Evolutionary conservation across 1,140 invertebrate species (phyloP).

Genomic region (Sitodiplosis mosellana): DNA sequence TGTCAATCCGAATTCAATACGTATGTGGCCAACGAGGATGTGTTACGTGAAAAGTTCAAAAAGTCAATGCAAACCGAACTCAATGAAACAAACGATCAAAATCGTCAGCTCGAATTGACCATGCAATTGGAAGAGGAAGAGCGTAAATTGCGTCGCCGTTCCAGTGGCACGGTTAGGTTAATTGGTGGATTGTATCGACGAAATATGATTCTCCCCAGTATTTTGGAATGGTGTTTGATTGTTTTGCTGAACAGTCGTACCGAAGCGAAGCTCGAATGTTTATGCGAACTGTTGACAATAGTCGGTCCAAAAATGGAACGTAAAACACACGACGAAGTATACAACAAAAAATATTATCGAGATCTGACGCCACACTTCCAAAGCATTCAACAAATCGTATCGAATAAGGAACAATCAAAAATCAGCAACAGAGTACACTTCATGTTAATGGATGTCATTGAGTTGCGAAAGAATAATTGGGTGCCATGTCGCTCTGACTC

Average conservation of each 20-base stretch:
- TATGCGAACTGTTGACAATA: conserved; percentile 79
- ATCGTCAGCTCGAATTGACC: conserved; percentile 25
- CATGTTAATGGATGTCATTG: conserved; percentile 89
- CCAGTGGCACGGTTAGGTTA: conserved; percentile 71
- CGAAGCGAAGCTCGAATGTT: conserved; percentile 82
- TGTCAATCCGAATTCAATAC: conserved; percentile 21
- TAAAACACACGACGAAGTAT: neutral
- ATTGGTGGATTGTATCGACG: conserved; percentile 79
- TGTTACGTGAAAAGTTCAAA: conserved; percentile 18
- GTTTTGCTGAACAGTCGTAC: conserved; percentile 52
- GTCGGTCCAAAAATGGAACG: conserved; percentile 35
- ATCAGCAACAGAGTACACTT: conserved; percentile 57
- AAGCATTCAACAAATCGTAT: conserved; percentile 45
- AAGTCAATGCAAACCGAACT: conserved; percentile 7
- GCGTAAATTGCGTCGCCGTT: conserved; percentile 53
- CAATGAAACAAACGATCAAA: conserved; percentile 19
- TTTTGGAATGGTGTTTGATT: conserved; percentile 74
- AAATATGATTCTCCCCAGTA: conserved; percentile 71
- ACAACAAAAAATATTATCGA: neutral
- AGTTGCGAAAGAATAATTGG: conserved; percentile 70
- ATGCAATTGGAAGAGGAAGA: conserved; percentile 45
- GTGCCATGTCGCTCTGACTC: conserved; percentile 66
- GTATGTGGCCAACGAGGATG: conserved; percentile 27
- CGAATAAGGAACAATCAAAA: conserved; percentile 23
- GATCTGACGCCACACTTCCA: conserved; percentile 40